These are phyloP conservation scores for Galleria mellonella DNA, from an alignment of 1,140 invertebrate species.

Conservation along the genomic window DNA sequence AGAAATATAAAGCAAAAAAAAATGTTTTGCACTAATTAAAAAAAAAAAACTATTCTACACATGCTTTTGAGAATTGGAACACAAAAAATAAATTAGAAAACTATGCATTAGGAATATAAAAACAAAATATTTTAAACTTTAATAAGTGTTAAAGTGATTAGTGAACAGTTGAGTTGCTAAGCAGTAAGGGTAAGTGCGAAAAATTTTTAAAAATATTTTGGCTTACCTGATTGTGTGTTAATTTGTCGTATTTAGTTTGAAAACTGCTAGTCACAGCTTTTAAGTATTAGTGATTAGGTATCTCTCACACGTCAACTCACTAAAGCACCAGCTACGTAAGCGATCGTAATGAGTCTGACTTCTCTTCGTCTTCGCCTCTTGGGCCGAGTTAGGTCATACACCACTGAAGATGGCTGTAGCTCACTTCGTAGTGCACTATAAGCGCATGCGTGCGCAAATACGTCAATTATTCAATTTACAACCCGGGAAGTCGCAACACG, in stretches of 20 bases:
- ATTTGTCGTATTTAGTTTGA: too few species aligned
- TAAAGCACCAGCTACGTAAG: too few species aligned
- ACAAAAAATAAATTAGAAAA: too few species aligned
- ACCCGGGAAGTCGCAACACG: constrained; percentile 31
- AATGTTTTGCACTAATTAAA: constrained; percentile 1
- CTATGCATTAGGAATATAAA: too few species aligned
- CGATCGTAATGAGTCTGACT: neutral
- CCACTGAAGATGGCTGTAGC: constrained; percentile 12
- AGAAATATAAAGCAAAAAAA: constrained; percentile 4
- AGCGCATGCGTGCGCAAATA: constrained; percentile 49
- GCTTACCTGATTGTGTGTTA: constrained; percentile 9
- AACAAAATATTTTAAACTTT: constrained; percentile 3
- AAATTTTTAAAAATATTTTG: neutral
- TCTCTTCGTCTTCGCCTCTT: neutral
- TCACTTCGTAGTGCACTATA: constrained; percentile 39
- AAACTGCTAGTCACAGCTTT: too few species aligned
- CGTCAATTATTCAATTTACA: constrained; percentile 56
- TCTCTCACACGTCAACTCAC: too few species aligned
- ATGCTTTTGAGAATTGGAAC: too few species aligned
- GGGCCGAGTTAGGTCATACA: too few species aligned
- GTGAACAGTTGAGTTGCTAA: constrained; percentile 20
- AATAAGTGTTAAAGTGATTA: constrained; percentile 7
- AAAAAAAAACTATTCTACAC: too few species aligned
- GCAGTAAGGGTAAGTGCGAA: neutral
- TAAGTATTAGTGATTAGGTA: too few species aligned